Percentiles rank a stretch among this genome's conserved stretches.
These are phyloP conservation scores for Myiozetetes cayanensis DNA, from an alignment of 2,113 vertebrate genomes.

Conservation along the genomic window DNA sequence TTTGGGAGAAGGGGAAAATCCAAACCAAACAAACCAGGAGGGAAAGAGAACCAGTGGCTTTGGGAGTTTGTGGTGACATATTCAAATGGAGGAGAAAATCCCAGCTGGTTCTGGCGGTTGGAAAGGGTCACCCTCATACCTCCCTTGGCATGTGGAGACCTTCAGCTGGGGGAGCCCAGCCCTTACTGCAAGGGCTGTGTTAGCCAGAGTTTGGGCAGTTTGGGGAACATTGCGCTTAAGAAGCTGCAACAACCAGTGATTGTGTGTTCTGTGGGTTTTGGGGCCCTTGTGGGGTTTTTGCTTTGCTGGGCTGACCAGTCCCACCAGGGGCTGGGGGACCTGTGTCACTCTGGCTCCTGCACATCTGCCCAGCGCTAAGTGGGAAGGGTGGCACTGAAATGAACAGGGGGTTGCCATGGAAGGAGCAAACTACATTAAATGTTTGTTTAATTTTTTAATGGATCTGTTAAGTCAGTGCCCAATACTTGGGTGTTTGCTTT, in stretches of 20 bases:
- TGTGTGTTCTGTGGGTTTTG: neutral
- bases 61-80: neutral
- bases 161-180: fast-evolving
- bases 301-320: neutral
- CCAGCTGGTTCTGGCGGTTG: neutral
- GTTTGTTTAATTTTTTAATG: slow-evolving; percentile 30
- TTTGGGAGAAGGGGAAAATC: neutral
- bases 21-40: neutral
- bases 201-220: neutral
- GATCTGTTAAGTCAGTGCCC: slow-evolving; percentile 22
- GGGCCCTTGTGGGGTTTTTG: neutral
- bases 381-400: neutral
- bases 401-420: neutral
- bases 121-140: neutral
- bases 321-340: too few species aligned
- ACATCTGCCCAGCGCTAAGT: fast-evolving
- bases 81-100: neutral
- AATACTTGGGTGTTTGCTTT: slow-evolving; percentile 33
- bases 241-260: neutral
- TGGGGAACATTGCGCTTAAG: fast-evolving
- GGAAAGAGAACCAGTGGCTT: neutral
- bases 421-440: neutral
- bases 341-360: neutral
- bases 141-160: neutral
- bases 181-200: neutral